A percentile compares a stretch with the other conserved stretches of the same genome.
Evolutionary conservation across 2,888 invertebrate genomes (phyloP).

Genomic region (Monoplex corrugatus): DNA sequence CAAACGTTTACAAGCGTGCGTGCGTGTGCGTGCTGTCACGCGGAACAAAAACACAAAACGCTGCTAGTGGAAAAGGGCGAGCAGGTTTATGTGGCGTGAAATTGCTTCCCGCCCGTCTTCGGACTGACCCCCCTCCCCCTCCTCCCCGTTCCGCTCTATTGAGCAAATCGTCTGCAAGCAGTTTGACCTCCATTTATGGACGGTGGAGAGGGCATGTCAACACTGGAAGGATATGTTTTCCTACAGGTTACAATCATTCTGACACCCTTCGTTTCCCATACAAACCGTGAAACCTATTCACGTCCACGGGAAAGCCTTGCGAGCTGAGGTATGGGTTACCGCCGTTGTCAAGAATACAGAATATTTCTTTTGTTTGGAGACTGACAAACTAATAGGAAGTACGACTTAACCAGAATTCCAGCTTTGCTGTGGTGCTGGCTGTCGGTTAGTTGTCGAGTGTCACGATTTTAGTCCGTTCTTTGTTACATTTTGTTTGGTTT

Average conservation of each 20-base stretch:
- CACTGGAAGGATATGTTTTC: conserved; percentile 9
- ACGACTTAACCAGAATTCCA: background rate
- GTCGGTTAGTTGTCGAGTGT: no score
- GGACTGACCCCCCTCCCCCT: background rate
- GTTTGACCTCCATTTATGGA: conserved; percentile 4
- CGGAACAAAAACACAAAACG: conserved; percentile 48
- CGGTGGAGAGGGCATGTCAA: conserved; percentile 13
- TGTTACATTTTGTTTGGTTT: no score
- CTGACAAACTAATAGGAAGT: background rate
- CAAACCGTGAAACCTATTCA: conserved; percentile 9
- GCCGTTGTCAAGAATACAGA: background rate
- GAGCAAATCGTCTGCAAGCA: conserved; percentile 33
- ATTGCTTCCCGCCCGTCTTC: conserved; percentile 33
- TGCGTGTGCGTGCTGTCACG: conserved; percentile 43
- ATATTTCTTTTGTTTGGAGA: background rate
- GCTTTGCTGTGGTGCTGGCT: background rate
- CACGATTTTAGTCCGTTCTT: no score
- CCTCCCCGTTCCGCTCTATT: conserved; percentile 30
- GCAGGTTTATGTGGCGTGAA: conserved; percentile 48
- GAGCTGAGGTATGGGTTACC: background rate
- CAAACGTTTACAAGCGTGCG: conserved; percentile 37
- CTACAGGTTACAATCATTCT: conserved; percentile 46
- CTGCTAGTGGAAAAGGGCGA: background rate
- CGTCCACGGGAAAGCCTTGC: background rate
- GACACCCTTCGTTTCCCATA: conserved; percentile 33